Conservation (phyloP, 2,797 vertebrate species). For the Sebastes steindachneri region DNA sequence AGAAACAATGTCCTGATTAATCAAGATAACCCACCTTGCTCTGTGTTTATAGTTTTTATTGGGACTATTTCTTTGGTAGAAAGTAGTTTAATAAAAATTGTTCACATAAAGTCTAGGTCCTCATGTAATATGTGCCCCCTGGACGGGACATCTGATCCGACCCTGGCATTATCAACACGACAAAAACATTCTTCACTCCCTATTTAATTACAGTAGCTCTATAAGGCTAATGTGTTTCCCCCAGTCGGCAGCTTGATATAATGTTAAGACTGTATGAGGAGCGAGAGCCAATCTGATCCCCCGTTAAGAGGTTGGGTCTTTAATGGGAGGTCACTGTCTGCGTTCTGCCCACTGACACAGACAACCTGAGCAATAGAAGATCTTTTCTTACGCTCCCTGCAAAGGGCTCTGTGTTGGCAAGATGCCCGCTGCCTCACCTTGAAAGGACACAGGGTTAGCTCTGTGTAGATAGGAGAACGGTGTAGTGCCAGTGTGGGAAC, state of each 20-base stretch:
- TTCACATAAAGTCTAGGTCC: neutral
- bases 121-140: neutral
- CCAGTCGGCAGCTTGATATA: constrained; percentile 15
- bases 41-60: neutral
- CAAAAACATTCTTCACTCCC: neutral
- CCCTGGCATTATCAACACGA: neutral
- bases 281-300: constrained; percentile 2
- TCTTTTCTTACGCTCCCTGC: constrained; percentile 30
- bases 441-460: constrained; percentile 24
- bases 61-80: neutral
- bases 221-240: constrained; percentile 21
- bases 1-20: neutral
- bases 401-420: constrained; percentile 26
- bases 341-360: constrained; percentile 25
- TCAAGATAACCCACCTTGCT: neutral
- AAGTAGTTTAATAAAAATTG: neutral
- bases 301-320: constrained; percentile 18
- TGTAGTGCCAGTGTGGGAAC: neutral
- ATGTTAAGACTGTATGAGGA: constrained; percentile 24
- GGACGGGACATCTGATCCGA: neutral
- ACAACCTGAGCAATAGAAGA: constrained; percentile 17
- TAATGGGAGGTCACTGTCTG: constrained; percentile 44
- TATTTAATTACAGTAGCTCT: neutral
- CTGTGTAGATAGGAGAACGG: too few relatives aligned
- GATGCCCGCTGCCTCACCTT: constrained; percentile 45